Evolutionary conservation across 2,888 invertebrate species (phyloP), one percentile per base, ranked within the genome.

Genomic region (Pandemis heparana): DNA sequence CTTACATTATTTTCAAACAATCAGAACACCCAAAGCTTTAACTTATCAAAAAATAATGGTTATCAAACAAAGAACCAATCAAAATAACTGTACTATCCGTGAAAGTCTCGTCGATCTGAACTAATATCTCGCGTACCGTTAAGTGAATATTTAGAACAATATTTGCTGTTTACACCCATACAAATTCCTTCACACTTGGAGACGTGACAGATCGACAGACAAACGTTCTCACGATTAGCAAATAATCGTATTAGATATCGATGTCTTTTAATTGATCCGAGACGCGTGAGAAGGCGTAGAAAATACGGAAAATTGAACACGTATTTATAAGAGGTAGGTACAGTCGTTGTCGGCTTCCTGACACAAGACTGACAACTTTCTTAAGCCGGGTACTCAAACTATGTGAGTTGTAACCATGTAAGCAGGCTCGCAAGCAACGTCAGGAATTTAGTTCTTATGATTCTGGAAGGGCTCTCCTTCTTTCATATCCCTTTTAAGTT

Each of bases 171-270:
- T 76, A 71, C 32, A 65, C 39, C 66, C 43, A 61, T 65, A 77
- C 77, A 77, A 72, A 77, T 76, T 75, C 74, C 77, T 77, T 78
- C 78, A 74, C 78, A 75, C 78, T 75, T 51, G 8, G 14, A 61
- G 23, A 74, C 77, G 77, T 78, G 78, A 75, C 61, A 39, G 73
- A 70, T 68, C 23, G 70, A 73, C 75, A 61, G 72, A 65, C 72
- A 23, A 59, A 53, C 72, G 43, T 73, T 77, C 77, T 66, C 77
- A 77, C 77, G 77, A 75, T 71, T 68, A 71, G 71, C 63, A 75
- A 71, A 67, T 68, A 75, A 66, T 66, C 65, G 53, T 66, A 75
- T 71, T 51, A 66, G 67, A 23, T 71, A 71, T 60, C 74, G 74
- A 41, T 23, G 53, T 41, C 68, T 71, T 71, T 68, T 71, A 68